phyloP scores from a whole-genome alignment of 1,140 invertebrate genomes.

The Pseudomyrmex gracilis region DNA sequence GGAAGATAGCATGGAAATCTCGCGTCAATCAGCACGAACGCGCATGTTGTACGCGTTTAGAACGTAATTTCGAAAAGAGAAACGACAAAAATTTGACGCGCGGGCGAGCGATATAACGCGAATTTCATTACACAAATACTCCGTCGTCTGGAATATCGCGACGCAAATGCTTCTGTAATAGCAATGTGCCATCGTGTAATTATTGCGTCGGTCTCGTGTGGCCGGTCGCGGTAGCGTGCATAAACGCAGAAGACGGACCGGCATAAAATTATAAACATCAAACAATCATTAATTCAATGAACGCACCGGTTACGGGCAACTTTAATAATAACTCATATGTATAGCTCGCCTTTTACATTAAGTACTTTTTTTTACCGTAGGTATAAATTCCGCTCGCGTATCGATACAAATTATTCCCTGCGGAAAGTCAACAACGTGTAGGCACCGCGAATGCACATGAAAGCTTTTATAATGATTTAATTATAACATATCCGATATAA shows the following conservation, averaged over 20 bases:
- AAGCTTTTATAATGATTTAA: slow-evolving; percentile 52
- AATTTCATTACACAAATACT: slow-evolving; percentile 53
- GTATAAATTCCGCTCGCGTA: slow-evolving; percentile 42
- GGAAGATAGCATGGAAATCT: slow-evolving; percentile 28
- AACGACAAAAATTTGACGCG: slow-evolving; percentile 8
- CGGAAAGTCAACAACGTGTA: slow-evolving; percentile 18
- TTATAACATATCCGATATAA: slow-evolving; percentile 41
- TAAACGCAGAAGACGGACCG: slow-evolving; percentile 39
- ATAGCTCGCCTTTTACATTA: slow-evolving; percentile 38
- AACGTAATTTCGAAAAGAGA: background rate
- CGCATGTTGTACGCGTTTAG: slow-evolving; percentile 38
- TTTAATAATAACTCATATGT: slow-evolving; percentile 63
- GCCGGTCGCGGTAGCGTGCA: slow-evolving; percentile 43
- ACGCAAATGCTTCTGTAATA: background rate
- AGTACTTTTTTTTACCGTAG: slow-evolving; percentile 38
- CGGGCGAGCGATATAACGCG: slow-evolving; percentile 18
- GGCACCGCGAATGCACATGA: background rate
- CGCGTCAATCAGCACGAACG: slow-evolving; percentile 9
- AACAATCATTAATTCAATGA: slow-evolving; percentile 59
- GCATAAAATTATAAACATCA: slow-evolving; percentile 65
- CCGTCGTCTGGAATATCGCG: slow-evolving; percentile 1
- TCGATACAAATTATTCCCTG: slow-evolving; percentile 38
- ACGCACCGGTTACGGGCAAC: slow-evolving; percentile 60
- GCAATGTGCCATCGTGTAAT: slow-evolving; percentile 56
- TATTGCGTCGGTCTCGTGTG: slow-evolving; percentile 31